phyloP scores from a whole-genome alignment of 2,113 vertebrate species.

The Phaethornis superciliosus region DNA sequence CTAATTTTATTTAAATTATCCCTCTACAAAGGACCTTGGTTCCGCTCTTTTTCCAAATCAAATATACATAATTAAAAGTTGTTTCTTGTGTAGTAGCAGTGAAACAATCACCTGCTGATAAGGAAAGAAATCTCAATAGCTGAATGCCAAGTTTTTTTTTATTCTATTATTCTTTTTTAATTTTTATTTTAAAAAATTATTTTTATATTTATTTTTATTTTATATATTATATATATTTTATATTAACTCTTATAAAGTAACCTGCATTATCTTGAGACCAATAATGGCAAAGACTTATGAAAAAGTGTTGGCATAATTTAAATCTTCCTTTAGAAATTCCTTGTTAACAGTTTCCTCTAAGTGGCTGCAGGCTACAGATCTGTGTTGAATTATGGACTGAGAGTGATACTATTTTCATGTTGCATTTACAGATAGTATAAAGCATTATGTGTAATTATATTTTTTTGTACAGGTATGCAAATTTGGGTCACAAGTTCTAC shows the following conservation, averaged over 20 bases:
- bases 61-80: constrained; percentile 18
- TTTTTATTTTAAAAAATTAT: no score
- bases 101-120: background rate
- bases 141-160: background rate
- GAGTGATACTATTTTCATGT: background rate
- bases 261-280: background rate
- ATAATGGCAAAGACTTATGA: background rate
- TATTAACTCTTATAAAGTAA: background rate
- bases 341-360: background rate
- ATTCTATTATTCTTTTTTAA: background rate
- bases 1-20: no score
- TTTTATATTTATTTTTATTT: no score
- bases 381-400: background rate
- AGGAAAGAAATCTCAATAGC: background rate
- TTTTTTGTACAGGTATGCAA: background rate
- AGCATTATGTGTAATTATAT: background rate
- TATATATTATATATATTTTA: no score
- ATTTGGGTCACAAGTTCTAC: background rate
- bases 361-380: background rate
- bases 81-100: background rate
- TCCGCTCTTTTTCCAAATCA: constrained; percentile 19
- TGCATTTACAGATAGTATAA: background rate
- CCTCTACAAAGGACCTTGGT: background rate
- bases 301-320: background rate
- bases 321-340: background rate